phyloP scores from a whole-genome alignment of 1,140 invertebrate genomes.

The Brachystomella parvula region DNA sequence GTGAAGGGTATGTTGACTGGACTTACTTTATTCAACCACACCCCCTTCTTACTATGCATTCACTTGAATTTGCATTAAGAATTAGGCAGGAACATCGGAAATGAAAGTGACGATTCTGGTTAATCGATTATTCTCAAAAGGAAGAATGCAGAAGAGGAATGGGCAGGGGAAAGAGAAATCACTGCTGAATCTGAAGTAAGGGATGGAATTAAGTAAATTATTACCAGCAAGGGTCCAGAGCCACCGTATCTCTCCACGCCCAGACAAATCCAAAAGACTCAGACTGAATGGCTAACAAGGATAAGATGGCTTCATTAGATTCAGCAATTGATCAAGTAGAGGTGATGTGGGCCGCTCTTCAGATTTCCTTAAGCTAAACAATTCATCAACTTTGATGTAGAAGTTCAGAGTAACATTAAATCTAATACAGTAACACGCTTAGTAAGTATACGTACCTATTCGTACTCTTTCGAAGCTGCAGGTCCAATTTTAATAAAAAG shows the following conservation, averaged over 20 bases:
- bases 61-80: neutral
- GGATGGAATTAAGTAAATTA: neutral
- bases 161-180: too few species aligned
- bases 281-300: neutral
- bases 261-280: neutral
- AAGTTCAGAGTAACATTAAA: too few species aligned
- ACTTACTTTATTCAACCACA: neutral
- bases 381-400: neutral
- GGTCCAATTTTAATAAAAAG: too few species aligned
- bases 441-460: too few species aligned
- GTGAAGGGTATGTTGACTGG: too few species aligned
- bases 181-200: too few species aligned
- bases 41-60: neutral
- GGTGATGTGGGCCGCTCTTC: neutral
- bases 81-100: too few species aligned
- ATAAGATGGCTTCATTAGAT: constrained; percentile 1
- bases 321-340: neutral
- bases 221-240: neutral
- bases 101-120: constrained; percentile 2
- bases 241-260: neutral
- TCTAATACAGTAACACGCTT: too few species aligned
- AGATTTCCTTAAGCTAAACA: neutral
- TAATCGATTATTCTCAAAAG: constrained; percentile 8
- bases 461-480: too few species aligned
- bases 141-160: neutral